A percentile compares a stretch with the other conserved stretches of the same genome.
Evolutionary conservation across 2,113 vertebrate genomes (phyloP).

Genomic region (Cichladusa arquata): DNA sequence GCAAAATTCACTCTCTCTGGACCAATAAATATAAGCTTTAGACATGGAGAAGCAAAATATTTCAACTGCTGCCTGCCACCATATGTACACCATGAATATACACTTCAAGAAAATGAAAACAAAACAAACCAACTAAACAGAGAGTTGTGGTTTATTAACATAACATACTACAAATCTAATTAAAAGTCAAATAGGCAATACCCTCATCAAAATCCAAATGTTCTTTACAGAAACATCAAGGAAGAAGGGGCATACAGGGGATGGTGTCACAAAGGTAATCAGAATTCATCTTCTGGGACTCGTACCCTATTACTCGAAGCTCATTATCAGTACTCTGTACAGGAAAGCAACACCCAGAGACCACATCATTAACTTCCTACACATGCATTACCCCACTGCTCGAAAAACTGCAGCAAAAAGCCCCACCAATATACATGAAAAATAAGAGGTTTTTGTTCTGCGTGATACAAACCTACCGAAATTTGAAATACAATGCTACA

Average conservation of each 20-base stretch:
- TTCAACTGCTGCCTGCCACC: not conserved
- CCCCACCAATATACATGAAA: not conserved
- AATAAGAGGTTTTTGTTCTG: not conserved
- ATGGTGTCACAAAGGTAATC: slow-evolving; percentile 74
- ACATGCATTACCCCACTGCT: slow-evolving; percentile 77
- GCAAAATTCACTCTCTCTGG: slow-evolving; percentile 15
- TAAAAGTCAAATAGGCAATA: slow-evolving; percentile 77
- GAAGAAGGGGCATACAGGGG: slow-evolving; percentile 67
- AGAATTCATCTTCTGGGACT: slow-evolving; percentile 86
- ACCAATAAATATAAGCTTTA: not conserved
- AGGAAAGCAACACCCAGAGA: slow-evolving; percentile 84
- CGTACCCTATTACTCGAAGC: slow-evolving; percentile 81
- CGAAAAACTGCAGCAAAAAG: slow-evolving; percentile 68
- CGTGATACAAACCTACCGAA: not conserved
- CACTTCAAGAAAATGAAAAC: not conserved
- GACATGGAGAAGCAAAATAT: not conserved
- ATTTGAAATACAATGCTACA: not conserved
- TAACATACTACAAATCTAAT: slow-evolving; percentile 73
- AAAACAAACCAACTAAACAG: not conserved
- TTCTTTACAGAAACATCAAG: slow-evolving; percentile 80
- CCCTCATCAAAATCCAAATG: slow-evolving; percentile 77
- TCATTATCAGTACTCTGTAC: slow-evolving; percentile 87
- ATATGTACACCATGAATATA: not conserved
- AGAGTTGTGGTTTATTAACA: slow-evolving; percentile 61
- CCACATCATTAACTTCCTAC: slow-evolving; percentile 82